Percentiles rank a stretch among this genome's conserved stretches.
phyloP scores from a whole-genome alignment of 2,888 invertebrate genomes.

The Anthophora plumipes region DNA sequence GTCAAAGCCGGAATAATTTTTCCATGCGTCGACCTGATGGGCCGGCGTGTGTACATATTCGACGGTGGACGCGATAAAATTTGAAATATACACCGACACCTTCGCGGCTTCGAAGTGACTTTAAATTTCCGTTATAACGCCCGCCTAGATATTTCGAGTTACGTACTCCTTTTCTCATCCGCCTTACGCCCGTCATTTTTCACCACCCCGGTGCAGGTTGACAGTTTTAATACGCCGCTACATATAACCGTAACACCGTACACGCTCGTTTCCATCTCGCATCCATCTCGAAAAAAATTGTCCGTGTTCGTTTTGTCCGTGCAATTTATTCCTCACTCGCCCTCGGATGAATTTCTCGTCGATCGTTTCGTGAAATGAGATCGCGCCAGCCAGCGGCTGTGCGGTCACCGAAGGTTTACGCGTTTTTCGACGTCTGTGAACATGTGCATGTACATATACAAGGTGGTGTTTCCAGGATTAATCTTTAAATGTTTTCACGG shows the following conservation, averaged over 20 bases:
- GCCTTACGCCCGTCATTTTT: slow-evolving; percentile 68
- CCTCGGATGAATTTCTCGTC: slow-evolving; percentile 46
- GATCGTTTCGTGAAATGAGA: slow-evolving; percentile 43
- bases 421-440: background rate
- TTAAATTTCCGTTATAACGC: slow-evolving; percentile 77
- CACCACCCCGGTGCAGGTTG: slow-evolving; percentile 50
- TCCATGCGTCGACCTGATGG: slow-evolving; percentile 47
- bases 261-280: slow-evolving; percentile 51
- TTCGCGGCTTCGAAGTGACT: slow-evolving; percentile 72
- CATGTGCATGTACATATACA: too few relatives aligned
- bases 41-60: slow-evolving; percentile 59
- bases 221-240: slow-evolving; percentile 67
- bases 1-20: slow-evolving; percentile 68
- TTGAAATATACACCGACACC: slow-evolving; percentile 76
- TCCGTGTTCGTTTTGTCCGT: slow-evolving; percentile 42
- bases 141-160: slow-evolving; percentile 77
- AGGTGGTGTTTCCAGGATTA: slow-evolving; percentile 4
- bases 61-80: slow-evolving; percentile 71
- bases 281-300: slow-evolving; percentile 57
- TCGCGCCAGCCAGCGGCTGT: slow-evolving; percentile 7
- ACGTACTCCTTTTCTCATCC: slow-evolving; percentile 71
- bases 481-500: background rate
- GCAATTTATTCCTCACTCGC: slow-evolving; percentile 44
- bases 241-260: slow-evolving; percentile 53
- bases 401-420: slow-evolving; percentile 19